A percentile compares a stretch with the other conserved stretches of the same genome.
Evolutionary conservation across 2,113 vertebrate genomes (phyloP).

Genomic region (Oriolus oriolus): DNA sequence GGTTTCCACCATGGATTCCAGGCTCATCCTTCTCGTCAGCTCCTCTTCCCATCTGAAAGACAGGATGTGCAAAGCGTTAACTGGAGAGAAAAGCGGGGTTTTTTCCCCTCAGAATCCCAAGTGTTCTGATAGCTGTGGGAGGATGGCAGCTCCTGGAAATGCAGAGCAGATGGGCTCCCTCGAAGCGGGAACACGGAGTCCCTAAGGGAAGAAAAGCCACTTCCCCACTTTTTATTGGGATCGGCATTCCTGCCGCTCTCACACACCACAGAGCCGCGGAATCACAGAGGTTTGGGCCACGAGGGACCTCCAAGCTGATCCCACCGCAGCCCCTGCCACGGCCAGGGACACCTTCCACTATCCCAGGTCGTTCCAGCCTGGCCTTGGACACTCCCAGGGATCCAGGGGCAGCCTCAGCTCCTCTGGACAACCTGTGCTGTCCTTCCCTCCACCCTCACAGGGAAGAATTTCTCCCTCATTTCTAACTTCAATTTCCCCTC

Average conservation of each 20-base stretch:
- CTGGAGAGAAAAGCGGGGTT: rapidly evolving
- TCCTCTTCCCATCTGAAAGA: slow-evolving; percentile 96
- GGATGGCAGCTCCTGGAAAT: not conserved
- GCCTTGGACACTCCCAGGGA: not conserved
- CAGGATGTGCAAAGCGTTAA: slow-evolving; percentile 35
- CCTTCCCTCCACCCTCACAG: not conserved
- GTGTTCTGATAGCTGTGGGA: not conserved
- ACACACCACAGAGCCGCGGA: rapidly evolving
- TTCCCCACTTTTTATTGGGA: not conserved
- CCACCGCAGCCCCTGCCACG: not conserved
- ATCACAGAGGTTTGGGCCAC: not conserved
- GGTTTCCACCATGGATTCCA: slow-evolving; percentile 88
- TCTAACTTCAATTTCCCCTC: not conserved
- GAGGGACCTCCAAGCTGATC: not conserved
- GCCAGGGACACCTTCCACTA: not conserved
- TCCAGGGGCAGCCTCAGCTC: not conserved
- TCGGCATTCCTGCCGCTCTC: not conserved
- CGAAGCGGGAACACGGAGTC: not conserved
- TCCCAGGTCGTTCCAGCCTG: not conserved
- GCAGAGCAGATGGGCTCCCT: slow-evolving; percentile 3
- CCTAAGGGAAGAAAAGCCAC: not conserved
- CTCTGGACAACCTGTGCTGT: not conserved
- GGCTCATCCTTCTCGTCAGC: slow-evolving; percentile 81
- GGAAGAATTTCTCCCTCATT: not conserved
- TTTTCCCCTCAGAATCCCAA: not conserved